These are phyloP conservation scores for Myzus persicae DNA, from an alignment of 1,140 invertebrate species.

Conservation along the genomic window DNA sequence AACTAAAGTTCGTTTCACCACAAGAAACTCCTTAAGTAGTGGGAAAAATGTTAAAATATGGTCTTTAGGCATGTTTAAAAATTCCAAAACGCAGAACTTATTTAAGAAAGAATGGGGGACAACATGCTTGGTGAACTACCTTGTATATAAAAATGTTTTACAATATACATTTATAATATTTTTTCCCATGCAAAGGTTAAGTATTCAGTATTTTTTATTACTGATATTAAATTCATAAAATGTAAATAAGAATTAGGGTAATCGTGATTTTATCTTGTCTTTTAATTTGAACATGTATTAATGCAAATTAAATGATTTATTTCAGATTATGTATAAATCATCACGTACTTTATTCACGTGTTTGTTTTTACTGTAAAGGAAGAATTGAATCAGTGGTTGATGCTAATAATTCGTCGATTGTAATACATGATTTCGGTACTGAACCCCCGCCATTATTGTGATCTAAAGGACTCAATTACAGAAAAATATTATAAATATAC, in stretches of 20 bases:
- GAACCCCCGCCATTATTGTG: neutral
- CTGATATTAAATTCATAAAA: neutral
- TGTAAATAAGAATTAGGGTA: neutral
- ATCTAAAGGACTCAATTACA: neutral
- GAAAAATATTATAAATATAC: neutral
- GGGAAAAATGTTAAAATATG: no score
- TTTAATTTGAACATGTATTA: neutral
- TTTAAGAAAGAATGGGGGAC: no score
- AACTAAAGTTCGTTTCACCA: no score
- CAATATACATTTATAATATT: no score
- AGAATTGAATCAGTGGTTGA: slow-evolving; percentile 25
- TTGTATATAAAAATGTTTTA: no score
- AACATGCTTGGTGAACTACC: no score
- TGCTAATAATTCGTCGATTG: neutral
- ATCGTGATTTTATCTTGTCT: no score
- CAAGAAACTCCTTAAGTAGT: no score
- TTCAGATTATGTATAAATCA: slow-evolving; percentile 44
- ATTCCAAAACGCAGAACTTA: no score
- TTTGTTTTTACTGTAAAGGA: slow-evolving; percentile 46
- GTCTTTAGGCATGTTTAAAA: no score
- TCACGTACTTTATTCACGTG: slow-evolving; percentile 25
- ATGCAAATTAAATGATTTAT: neutral
- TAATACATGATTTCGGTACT: slow-evolving; percentile 22
- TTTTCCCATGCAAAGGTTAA: no score
- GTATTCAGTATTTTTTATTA: neutral